Evolutionary conservation across 2,888 invertebrate genomes (phyloP).

Genomic region (Hedychridium roseum): DNA sequence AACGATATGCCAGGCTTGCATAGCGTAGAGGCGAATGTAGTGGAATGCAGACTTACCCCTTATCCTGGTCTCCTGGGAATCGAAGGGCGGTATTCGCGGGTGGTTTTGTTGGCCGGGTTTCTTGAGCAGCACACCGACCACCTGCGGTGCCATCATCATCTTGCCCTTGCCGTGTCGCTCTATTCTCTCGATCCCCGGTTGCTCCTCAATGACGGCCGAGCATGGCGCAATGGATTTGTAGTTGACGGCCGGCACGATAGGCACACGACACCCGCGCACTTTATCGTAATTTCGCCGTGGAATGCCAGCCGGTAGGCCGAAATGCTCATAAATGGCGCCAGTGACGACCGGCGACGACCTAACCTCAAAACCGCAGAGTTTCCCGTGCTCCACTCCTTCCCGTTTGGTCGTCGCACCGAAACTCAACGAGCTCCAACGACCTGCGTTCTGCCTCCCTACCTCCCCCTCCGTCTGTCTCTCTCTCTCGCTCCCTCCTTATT

Average conservation of each 20-base stretch:
- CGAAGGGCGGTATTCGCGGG: conserved; percentile 50
- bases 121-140: conserved; percentile 59
- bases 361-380: neutral
- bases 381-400: too few relatives aligned
- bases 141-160: conserved; percentile 61
- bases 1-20: too few relatives aligned
- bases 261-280: too few relatives aligned
- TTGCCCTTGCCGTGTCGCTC: conserved; percentile 4
- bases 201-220: neutral
- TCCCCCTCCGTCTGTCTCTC: neutral
- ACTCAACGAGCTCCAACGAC: too few relatives aligned
- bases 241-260: too few relatives aligned
- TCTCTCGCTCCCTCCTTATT: neutral
- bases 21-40: too few relatives aligned
- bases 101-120: conserved; percentile 56
- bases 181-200: neutral
- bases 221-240: too few relatives aligned
- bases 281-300: too few relatives aligned
- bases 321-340: too few relatives aligned
- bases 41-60: conserved; percentile 43
- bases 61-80: conserved; percentile 59
- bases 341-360: neutral
- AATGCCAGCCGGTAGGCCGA: too few relatives aligned
- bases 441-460: too few relatives aligned
- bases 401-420: too few relatives aligned